A percentile compares a stretch with the other conserved stretches of the same genome.
Conservation (phyloP, 2,797 vertebrate species). For the Pampus argenteus region DNA sequence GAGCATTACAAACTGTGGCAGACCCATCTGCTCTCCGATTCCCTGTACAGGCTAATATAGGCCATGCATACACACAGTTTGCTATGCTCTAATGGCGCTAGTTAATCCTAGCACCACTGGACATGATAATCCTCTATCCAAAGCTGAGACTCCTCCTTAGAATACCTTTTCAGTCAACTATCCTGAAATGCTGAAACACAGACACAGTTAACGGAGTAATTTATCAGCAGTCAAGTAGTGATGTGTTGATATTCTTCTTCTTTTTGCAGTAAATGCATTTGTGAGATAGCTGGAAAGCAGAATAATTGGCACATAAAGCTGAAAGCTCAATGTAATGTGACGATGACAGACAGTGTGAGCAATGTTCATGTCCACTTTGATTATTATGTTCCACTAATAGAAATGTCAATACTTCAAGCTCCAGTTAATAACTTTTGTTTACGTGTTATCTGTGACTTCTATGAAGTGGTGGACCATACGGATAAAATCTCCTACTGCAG, state of each 20-base stretch:
- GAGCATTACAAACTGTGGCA: slow-evolving; percentile 42
- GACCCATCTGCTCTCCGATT: slow-evolving; percentile 71
- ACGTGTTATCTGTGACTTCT: slow-evolving; percentile 14
- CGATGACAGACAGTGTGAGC: slow-evolving; percentile 7
- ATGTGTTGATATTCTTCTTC: slow-evolving; percentile 5
- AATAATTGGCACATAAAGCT: slow-evolving; percentile 8
- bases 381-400: slow-evolving; percentile 39
- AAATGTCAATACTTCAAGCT: slow-evolving; percentile 47
- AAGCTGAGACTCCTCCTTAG: slow-evolving; percentile 41
- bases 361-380: slow-evolving; percentile 28
- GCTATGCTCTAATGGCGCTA: slow-evolving; percentile 46
- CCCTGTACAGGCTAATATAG: slow-evolving; percentile 51
- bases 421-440: slow-evolving; percentile 37
- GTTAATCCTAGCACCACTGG: slow-evolving; percentile 59
- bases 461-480: background rate
- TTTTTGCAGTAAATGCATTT: background rate
- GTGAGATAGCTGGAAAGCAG: background rate
- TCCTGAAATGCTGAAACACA: background rate
- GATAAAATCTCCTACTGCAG: background rate
- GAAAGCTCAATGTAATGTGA: slow-evolving; percentile 13
- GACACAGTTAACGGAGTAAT: background rate
- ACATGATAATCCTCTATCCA: slow-evolving; percentile 51
- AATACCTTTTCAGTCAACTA: slow-evolving; percentile 39
- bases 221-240: background rate
- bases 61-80: slow-evolving; percentile 48